phyloP scores from a whole-genome alignment of 2,113 vertebrate species.

The Pelusios castaneus region DNA sequence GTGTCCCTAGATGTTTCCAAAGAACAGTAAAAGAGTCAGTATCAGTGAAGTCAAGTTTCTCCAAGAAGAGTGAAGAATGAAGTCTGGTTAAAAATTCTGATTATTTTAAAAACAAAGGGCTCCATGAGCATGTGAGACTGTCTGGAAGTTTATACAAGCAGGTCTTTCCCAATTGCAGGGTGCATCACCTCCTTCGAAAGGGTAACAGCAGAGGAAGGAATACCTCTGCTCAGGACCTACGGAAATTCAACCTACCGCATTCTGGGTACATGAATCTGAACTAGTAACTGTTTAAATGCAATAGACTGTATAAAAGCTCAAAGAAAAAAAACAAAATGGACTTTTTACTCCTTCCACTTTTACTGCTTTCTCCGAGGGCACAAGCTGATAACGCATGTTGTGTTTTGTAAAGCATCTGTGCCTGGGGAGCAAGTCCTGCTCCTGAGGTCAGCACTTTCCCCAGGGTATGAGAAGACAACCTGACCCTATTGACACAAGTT shows the following conservation, averaged over 20 bases:
- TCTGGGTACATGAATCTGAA: background rate
- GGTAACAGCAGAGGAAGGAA: background rate
- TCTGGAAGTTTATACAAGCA: background rate
- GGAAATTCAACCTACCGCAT: background rate
- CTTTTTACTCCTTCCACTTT: background rate
- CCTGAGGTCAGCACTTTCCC: constrained; percentile 24
- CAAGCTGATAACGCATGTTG: constrained; percentile 30
- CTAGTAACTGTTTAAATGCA: background rate
- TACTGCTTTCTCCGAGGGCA: background rate
- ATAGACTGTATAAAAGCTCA: background rate
- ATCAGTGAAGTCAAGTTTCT: background rate
- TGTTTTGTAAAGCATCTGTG: constrained; percentile 26
- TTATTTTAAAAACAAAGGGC: background rate
- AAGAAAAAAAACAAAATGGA: background rate
- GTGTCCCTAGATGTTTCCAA: constrained; percentile 4
- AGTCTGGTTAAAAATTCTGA: background rate
- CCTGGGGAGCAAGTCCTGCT: background rate
- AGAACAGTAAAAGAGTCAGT: background rate
- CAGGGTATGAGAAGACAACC: background rate
- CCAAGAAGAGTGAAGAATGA: background rate
- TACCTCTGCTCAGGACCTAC: background rate
- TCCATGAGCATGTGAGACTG: background rate
- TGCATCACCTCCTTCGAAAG: background rate
- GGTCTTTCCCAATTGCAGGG: background rate
- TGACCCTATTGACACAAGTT: constrained; percentile 23